These are phyloP conservation scores for Tympanoctomys barrerae DNA, from an alignment of 2,797 vertebrate species.

Conservation along the genomic window DNA sequence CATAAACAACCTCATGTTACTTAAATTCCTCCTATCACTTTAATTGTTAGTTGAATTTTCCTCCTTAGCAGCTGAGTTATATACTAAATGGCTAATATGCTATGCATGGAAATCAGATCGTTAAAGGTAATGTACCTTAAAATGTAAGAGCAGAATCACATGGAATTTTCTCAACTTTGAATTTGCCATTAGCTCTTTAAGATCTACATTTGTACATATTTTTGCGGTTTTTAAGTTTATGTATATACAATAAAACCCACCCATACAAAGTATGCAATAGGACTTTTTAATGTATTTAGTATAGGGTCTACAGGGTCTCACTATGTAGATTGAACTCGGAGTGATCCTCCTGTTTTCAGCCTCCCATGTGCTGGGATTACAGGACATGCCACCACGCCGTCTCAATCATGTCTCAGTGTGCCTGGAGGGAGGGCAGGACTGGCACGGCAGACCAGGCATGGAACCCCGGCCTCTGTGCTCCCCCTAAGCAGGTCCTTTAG, in stretches of 20 bases:
- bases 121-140: not conserved
- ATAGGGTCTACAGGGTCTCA: no score
- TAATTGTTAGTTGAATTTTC: slow-evolving; percentile 16
- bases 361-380: no score
- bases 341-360: no score
- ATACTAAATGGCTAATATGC: not conserved
- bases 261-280: not conserved
- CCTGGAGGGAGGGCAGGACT: no score
- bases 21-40: slow-evolving; percentile 26
- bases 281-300: not conserved
- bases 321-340: no score
- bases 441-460: no score
- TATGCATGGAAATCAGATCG: not conserved
- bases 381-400: no score
- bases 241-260: not conserved
- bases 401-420: no score
- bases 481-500: no score
- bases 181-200: not conserved
- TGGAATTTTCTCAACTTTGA: slow-evolving; percentile 16
- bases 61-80: not conserved
- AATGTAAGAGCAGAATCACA: not conserved
- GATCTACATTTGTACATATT: not conserved
- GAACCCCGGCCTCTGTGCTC: no score
- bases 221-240: not conserved
- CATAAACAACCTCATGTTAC: not conserved